A percentile compares a stretch with the other conserved stretches of the same genome.
These are phyloP conservation scores for Nyctibius bracteatus DNA, from an alignment of 2,113 vertebrate genomes.

Conservation along the genomic window DNA sequence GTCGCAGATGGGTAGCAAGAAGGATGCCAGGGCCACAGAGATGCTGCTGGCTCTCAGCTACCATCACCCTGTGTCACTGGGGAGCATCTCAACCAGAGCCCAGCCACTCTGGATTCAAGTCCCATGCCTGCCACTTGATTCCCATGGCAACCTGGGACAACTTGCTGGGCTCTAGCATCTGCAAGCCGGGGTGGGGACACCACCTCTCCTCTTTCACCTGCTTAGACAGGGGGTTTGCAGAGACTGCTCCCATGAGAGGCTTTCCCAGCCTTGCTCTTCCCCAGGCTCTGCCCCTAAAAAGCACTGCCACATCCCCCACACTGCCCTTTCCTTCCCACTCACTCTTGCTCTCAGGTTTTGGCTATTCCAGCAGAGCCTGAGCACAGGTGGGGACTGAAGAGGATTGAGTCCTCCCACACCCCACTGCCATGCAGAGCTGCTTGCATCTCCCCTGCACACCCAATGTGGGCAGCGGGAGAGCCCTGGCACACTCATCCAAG, in stretches of 20 bases:
- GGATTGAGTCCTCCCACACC: not conserved
- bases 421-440: not conserved
- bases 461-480: not conserved
- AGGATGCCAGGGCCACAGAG: not conserved
- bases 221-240: not conserved
- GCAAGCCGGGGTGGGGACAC: rapidly evolving
- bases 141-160: not conserved
- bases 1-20: not conserved
- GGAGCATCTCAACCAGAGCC: not conserved
- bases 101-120: not conserved
- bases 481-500: not conserved
- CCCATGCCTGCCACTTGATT: not conserved
- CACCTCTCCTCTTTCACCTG: not conserved
- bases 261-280: not conserved
- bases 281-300: not conserved
- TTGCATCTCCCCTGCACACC: rapidly evolving
- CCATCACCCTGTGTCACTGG: rapidly evolving
- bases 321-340: not conserved
- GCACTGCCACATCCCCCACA: not conserved
- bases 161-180: not conserved
- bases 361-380: not conserved
- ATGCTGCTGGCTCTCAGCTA: not conserved
- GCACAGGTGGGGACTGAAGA: not conserved
- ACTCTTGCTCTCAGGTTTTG: not conserved
- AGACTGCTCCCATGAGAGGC: not conserved